Base-by-base conservation (phyloP, 1,140 invertebrate genomes). In the Palaemon carinicauda region DNA sequence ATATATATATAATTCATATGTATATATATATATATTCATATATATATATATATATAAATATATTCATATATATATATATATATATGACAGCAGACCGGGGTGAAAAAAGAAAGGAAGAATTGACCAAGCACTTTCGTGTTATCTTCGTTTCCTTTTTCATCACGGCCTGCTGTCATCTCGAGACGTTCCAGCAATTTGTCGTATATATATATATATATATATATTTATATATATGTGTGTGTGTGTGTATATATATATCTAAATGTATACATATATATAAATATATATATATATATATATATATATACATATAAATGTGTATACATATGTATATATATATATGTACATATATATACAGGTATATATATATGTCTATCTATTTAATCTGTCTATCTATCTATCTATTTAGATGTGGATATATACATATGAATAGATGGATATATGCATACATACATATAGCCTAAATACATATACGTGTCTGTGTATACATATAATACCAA, bases 241-340 rank as follows among this genome's bases (percentile, higher is more conserved):
- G 2, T 60, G 21, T 60, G 2, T 60, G 21, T 60, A 60, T 12
- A 60, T 60, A 60, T 12, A 60, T 60, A 60, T 12, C 3, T 12
- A 60, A 4, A 60, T 60, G 14, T 60, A 60, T 60, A 60, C 54
- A 60, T 60, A 60, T 24, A 60, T 60, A 60, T 60, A 60, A 4
- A 60, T 60, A 60, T 60, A 60, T 60, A 60, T 60, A 60, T 60
- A 60, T 60, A 60, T 60, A 60, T 60, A 60, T 60, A 60, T 60
- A 60, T 60, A 60, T 60, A 60, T 60, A 60, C 14, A 60, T 60
- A 60, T 60, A 24, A 4, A 60, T 60, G 14, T 60, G 14, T 60
- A 60, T 60, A 60, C 14, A 60, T 60, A 60, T 60, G 14, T 60
- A 60, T 60, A 60, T 60, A 60, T 60, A 60, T 60, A 60, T 60